Evolutionary conservation across 2,113 vertebrate genomes (phyloP), one percentile per base, ranked within the genome.

Genomic region (Recurvirostra avosetta): DNA sequence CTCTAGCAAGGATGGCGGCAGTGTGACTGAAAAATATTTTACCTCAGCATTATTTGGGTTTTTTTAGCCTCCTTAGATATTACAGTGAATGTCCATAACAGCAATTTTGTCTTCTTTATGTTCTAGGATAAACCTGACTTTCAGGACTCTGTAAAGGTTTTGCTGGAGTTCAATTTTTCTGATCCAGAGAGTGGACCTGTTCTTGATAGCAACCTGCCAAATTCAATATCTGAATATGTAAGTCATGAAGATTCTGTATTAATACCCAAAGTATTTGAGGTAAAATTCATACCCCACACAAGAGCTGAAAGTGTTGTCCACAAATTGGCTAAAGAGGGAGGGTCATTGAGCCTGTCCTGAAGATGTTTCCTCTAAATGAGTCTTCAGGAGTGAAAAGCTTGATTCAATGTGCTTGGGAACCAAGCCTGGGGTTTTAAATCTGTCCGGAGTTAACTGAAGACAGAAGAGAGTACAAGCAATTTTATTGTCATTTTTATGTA

Each of bases 121-220:
- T 91, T 91, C 23, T 97, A 99, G 99, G 98, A 98, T 66, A 99
- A 98, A n/a, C 98, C 98, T 91, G 99, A 99, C 95, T 99, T 99
- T 96, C 98, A 98, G 77, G 98, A 99, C 83, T 98, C 99, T 4
- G 98, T 99, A 82, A 98, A 99, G 97, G 97, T 99, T 91, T 98
- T 98, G 70, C 91, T 99, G 94, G 98, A 99, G 83, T 99, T 99
- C 95, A 98, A 98, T 87, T 98, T 99, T 32, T 98, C 97, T 34
- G 96, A 99, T 82, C 98, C 99, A 82, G 99, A 99, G 88, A 92
- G 97, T 43, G 99, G 99, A 15, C 99, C 99, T 6, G 98, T 99
- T 71, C 98, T 99, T 88, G 99, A 99, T 76, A 98, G 97, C 75
- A 96, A 96, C 45, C 85, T 99, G 61, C 99, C 99, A 43, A 99